Conservation (phyloP, 1,140 invertebrate species). For the Choristoneura fumiferana region DNA sequence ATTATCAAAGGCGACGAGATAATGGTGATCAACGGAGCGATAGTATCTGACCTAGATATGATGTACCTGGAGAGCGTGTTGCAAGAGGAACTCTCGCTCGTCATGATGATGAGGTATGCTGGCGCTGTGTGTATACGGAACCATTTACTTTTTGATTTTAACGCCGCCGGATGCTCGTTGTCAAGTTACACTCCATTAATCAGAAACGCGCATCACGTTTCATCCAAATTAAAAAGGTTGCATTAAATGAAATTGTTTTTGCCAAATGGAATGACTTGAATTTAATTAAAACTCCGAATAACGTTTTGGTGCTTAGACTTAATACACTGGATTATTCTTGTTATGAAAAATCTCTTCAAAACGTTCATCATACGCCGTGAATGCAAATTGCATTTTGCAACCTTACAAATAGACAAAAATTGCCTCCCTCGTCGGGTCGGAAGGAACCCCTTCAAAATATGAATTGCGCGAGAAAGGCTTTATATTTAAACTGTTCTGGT, state of each 20-base stretch:
- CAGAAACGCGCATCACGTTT: slow-evolving; percentile 5
- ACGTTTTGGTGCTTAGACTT: no score
- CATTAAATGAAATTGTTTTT: neutral
- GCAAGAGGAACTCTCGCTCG: slow-evolving; percentile 96
- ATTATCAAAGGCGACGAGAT: slow-evolving; percentile 98
- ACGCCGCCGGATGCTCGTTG: slow-evolving; percentile 9
- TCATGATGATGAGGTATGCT: slow-evolving; percentile 94
- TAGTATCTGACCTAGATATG: slow-evolving; percentile 99
- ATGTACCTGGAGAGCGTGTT: slow-evolving; percentile 98
- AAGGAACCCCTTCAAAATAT: slow-evolving; percentile 14
- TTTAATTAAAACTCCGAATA: no score
- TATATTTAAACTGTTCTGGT: slow-evolving; percentile 16
- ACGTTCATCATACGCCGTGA: neutral
- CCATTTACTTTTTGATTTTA: slow-evolving; percentile 27
- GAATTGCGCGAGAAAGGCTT: slow-evolving; percentile 14
- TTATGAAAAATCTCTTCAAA: no score
- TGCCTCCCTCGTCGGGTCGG: slow-evolving; percentile 2
- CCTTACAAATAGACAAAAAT: slow-evolving; percentile 16
- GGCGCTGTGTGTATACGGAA: slow-evolving; percentile 22
- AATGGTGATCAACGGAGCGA: slow-evolving; percentile 98
- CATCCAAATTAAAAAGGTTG: neutral
- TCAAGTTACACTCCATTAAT: slow-evolving; percentile 17
- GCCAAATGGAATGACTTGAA: neutral
- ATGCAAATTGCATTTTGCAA: slow-evolving; percentile 15
- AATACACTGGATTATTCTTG: no score